Evolutionary conservation across 2,113 vertebrate species (phyloP).

Genomic region (Macaca fascicularis): T2T-MFA8v1.1 NC_088376.1:79756001-79756500

Average conservation of each 20-base stretch:
- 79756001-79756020: background rate
- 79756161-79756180: background rate
- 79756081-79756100: background rate
- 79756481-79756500: background rate
- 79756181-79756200: background rate
- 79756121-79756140: background rate
- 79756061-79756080: background rate
- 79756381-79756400: background rate
- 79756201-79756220: background rate
- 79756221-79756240: background rate
- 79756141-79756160: background rate
- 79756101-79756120: background rate
- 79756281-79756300: background rate
- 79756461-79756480: background rate
- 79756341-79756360: background rate
- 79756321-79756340: background rate
- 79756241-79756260: background rate
- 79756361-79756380: background rate
- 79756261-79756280: background rate
- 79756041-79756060: background rate
- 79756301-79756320: background rate
- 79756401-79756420: background rate
- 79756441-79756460: background rate
- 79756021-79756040: background rate
- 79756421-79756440: background rate